phyloP scores from a whole-genome alignment of 2,113 vertebrate genomes.

The Leucosticte australis region DNA sequence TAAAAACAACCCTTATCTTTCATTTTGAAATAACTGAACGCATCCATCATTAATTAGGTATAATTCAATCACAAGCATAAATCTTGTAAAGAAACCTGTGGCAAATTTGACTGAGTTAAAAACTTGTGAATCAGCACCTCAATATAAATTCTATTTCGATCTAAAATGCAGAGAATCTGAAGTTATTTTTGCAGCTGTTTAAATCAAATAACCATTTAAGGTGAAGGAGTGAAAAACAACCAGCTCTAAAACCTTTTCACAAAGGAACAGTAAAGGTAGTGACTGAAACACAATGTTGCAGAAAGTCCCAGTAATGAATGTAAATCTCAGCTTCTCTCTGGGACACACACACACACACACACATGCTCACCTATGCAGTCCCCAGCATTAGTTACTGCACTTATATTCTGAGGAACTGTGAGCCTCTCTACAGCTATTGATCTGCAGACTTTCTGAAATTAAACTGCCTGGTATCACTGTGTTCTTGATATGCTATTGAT shows the following conservation, averaged over 20 bases:
- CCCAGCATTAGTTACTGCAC: conserved; percentile 9
- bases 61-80: neutral
- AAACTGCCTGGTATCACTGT: conserved; percentile 81
- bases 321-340: neutral
- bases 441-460: conserved; percentile 73
- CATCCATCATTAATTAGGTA: neutral
- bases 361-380: neutral
- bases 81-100: neutral
- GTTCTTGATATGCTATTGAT: conserved; percentile 85
- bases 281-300: neutral
- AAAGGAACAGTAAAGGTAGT: neutral
- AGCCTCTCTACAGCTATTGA: conserved; percentile 61
- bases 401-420: conserved; percentile 14
- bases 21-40: neutral
- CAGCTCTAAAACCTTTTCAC: neutral
- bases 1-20: neutral
- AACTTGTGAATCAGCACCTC: neutral
- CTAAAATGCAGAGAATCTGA: neutral
- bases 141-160: neutral
- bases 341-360: neutral
- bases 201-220: neutral
- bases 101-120: neutral
- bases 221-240: neutral
- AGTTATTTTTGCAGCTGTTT: neutral
- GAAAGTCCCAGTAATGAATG: neutral